phyloP scores from a whole-genome alignment of 1,140 invertebrate species.

The Drosophila setifemur region DNA sequence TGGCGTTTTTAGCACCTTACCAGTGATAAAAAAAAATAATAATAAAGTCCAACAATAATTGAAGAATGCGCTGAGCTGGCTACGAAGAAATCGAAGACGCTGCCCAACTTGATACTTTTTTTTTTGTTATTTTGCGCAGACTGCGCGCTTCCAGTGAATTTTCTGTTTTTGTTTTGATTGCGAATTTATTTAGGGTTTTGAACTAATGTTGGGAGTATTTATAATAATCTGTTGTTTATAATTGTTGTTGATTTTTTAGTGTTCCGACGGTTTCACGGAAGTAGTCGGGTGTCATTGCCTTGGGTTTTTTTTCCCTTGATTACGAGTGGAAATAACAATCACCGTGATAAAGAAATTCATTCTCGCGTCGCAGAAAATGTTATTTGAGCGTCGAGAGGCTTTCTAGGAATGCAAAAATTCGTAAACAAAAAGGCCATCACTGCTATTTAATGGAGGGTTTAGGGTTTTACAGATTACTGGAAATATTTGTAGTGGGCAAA shows the following conservation, averaged over 20 bases:
- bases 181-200: constrained; percentile 5
- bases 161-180: constrained; percentile 16
- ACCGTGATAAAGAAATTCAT: constrained; percentile 54
- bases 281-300: constrained; percentile 22
- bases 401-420: neutral
- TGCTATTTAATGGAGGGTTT: constrained; percentile 5
- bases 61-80: constrained; percentile 52
- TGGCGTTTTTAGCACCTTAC: constrained; percentile 17
- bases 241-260: constrained; percentile 9
- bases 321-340: constrained; percentile 42
- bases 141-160: constrained; percentile 38
- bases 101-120: constrained; percentile 34
- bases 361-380: constrained; percentile 26
- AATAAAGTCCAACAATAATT: constrained; percentile 1
- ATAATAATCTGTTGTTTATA: constrained; percentile 48
- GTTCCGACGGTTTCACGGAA: constrained; percentile 45
- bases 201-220: constrained; percentile 32
- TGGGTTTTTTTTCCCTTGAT: constrained; percentile 22
- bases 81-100: constrained; percentile 39
- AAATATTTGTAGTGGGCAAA: too few relatives aligned
- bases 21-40: constrained; percentile 3
- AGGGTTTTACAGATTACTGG: too few relatives aligned
- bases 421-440: constrained; percentile 10
- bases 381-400: neutral
- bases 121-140: constrained; percentile 36